Percentiles rank a stretch among this genome's conserved stretches.
These are phyloP conservation scores for Rhinolophus sinicus DNA, from an alignment of 2,113 vertebrate species.

Conservation along the genomic window DNA sequence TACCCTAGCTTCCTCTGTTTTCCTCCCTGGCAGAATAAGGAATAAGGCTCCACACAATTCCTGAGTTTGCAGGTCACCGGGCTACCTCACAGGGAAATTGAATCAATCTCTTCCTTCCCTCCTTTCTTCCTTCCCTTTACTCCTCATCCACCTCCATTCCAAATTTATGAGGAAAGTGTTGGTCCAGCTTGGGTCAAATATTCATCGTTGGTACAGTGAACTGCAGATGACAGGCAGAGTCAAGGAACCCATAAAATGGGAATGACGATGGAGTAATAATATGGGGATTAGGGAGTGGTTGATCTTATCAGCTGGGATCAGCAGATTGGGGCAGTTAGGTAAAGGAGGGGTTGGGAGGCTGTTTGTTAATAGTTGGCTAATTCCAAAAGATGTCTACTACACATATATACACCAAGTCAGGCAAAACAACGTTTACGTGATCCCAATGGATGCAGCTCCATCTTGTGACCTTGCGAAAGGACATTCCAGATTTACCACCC, in stretches of 20 bases:
- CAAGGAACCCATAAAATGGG: neutral
- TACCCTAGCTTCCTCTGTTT: neutral
- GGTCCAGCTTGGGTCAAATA: neutral
- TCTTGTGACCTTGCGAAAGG: neutral
- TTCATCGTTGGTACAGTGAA: neutral
- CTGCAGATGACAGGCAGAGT: neutral
- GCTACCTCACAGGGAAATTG: neutral
- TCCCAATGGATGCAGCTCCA: neutral
- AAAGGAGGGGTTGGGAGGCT: no score
- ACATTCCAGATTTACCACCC: neutral
- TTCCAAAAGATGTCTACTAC: neutral
- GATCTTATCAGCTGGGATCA: neutral
- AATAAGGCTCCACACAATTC: neutral
- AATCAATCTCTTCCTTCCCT: neutral
- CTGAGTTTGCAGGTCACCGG: neutral
- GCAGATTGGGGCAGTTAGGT: neutral
- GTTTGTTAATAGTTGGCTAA: neutral
- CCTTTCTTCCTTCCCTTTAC: neutral
- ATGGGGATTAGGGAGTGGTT: neutral
- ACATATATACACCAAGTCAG: neutral
- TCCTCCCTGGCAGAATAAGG: neutral
- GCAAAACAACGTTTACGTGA: neutral
- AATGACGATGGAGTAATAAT: neutral
- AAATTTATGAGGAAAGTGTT: neutral
- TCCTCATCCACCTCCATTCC: neutral